Percentiles rank a stretch among this genome's conserved stretches.
These are phyloP conservation scores for Podarcis lilfordi DNA, from an alignment of 2,797 vertebrate genomes.

Conservation along the genomic window DNA sequence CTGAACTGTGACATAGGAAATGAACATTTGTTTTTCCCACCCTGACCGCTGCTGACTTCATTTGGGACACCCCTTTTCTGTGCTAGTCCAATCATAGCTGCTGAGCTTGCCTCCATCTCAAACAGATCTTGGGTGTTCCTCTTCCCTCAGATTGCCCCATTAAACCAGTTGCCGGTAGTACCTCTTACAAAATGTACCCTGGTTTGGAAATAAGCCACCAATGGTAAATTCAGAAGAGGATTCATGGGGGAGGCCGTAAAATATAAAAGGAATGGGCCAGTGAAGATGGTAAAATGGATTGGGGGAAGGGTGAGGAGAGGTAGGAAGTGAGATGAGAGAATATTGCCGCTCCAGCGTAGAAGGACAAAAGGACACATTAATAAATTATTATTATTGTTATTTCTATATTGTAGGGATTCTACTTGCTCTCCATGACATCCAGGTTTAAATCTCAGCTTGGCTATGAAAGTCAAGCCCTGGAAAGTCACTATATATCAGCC, in stretches of 20 bases:
- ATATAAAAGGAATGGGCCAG: not conserved
- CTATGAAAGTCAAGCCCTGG: not conserved
- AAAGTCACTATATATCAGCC: not conserved
- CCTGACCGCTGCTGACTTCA: not conserved
- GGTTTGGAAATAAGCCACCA: too few species aligned
- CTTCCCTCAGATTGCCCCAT: not conserved
- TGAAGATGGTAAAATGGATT: not conserved
- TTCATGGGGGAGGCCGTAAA: not conserved
- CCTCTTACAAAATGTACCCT: not conserved
- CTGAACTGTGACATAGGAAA: not conserved
- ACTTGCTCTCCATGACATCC: not conserved
- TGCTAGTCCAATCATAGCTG: not conserved
- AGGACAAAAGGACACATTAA: not conserved
- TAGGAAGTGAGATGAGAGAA: not conserved
- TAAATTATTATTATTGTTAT: constrained; percentile 7
- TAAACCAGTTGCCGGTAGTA: not conserved
- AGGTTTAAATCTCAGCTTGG: not conserved
- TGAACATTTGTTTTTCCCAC: not conserved
- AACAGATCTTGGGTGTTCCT: not conserved
- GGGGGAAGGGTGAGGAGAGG: not conserved
- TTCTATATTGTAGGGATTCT: not conserved
- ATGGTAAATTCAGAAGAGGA: not conserved
- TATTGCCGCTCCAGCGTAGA: not conserved
- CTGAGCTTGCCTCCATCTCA: not conserved
- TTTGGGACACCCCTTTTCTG: not conserved